These are phyloP conservation scores for Tympanuchus pallidicinctus DNA, from an alignment of 2,113 vertebrate species.

Conservation along the genomic window DNA sequence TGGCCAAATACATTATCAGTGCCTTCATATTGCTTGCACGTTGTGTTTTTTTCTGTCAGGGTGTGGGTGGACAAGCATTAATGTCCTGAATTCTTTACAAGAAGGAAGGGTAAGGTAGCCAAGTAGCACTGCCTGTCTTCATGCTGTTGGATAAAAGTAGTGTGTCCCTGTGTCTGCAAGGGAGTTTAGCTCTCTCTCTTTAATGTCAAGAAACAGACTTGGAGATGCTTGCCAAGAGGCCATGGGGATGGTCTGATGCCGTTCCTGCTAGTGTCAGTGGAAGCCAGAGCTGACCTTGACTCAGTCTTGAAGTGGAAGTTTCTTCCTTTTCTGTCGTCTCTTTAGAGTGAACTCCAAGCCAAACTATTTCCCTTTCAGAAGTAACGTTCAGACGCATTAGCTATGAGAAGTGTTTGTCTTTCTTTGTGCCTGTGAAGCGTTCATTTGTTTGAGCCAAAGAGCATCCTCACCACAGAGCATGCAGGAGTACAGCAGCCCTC, in stretches of 20 bases:
- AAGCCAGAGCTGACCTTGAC: constrained; percentile 4
- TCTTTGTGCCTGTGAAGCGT: not conserved
- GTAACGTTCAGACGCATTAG: not conserved
- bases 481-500: not conserved
- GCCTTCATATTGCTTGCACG: not conserved
- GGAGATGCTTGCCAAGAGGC: not conserved
- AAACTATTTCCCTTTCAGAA: not conserved
- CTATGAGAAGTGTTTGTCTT: not conserved
- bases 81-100: not conserved
- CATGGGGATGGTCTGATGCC: not conserved
- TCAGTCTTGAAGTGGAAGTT: not conserved
- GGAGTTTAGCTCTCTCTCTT: not conserved
- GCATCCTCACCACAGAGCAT: accelerated
- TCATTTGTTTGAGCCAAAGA: not conserved
- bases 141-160: not conserved
- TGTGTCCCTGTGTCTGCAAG: not conserved
- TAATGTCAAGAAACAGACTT: not conserved
- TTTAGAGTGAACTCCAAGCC: not conserved
- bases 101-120: not conserved
- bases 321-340: constrained; percentile 19
- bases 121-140: accelerated
- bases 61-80: not conserved
- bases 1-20: not conserved
- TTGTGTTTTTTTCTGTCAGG: not conserved
- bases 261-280: not conserved